Conservation (phyloP, 30 jellyfish, hydroid and myxozoan species). For the Hydractinia symbiolongicarpus region DNA sequence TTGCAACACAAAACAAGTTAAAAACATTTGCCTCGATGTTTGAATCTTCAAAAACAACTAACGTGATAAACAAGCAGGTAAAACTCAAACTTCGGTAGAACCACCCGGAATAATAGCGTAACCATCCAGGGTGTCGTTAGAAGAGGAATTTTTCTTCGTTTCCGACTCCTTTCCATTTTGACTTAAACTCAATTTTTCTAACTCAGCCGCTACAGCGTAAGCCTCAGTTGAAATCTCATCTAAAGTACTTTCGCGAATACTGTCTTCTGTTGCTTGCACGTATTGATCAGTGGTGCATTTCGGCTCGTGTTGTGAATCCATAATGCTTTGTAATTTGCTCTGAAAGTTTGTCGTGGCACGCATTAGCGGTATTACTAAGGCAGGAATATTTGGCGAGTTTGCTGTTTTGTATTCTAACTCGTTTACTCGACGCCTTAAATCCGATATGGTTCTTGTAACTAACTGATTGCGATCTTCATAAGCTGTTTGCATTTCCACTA, state of each 20-base stretch:
- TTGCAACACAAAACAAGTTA: too few species aligned
- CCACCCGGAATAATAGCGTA: too few species aligned
- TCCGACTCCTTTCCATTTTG: too few species aligned
- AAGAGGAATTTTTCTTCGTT: too few species aligned
- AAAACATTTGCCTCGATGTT: too few species aligned
- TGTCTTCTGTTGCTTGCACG: conserved; percentile 12
- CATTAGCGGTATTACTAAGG: conserved; percentile 26
- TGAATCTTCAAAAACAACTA: too few species aligned
- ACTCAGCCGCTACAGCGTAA: conserved; percentile 15
- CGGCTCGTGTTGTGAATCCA: conserved; percentile 10
- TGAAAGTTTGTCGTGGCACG: conserved; percentile 28
- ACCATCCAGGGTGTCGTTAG: too few species aligned
- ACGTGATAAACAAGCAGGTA: too few species aligned
- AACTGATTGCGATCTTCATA: conserved; percentile 69
- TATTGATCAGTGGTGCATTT: not conserved
- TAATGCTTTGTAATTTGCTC: conserved; percentile 23
- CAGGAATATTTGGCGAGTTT: conserved; percentile 14
- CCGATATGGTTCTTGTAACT: conserved; percentile 32
- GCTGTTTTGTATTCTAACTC: conserved; percentile 18
- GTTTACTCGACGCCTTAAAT: conserved; percentile 30
- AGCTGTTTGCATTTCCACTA: conserved; percentile 75
- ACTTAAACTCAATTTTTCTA: conserved; percentile 6
- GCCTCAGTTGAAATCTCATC: conserved; percentile 35
- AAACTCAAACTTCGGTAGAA: too few species aligned
- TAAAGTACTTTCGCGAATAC: not conserved